Percentiles rank a stretch among this genome's conserved stretches.
Conservation (phyloP, 2,888 invertebrate species). For the Leptopilina drosophilae region DNA sequence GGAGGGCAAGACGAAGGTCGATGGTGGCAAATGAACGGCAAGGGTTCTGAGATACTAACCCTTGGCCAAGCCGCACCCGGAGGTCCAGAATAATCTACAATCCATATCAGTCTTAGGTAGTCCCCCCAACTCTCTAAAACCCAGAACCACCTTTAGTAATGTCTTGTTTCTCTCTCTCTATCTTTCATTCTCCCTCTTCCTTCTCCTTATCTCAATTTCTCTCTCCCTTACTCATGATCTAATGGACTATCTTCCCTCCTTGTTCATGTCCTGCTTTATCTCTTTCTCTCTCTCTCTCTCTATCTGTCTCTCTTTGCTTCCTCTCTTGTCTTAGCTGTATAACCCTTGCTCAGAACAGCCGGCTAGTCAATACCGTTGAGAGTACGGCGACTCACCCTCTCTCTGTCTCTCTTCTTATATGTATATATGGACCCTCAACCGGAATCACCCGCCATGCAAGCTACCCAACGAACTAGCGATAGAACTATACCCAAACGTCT, state of each 20-base stretch:
- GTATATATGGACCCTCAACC: constrained; percentile 61
- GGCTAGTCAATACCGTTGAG: constrained; percentile 73
- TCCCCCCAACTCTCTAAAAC: constrained; percentile 66
- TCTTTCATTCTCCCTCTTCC: constrained; percentile 44
- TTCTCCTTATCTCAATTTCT: constrained; percentile 56
- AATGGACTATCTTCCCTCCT: constrained; percentile 35
- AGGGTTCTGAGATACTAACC: constrained; percentile 62
- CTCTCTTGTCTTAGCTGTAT: constrained; percentile 72
- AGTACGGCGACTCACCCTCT: constrained; percentile 57
- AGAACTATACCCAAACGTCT: constrained; percentile 66
- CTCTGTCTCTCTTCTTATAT: constrained; percentile 62
- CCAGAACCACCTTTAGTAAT: constrained; percentile 70
- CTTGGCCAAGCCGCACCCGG: constrained; percentile 75
- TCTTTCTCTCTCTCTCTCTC: constrained; percentile 51
- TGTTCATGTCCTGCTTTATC: constrained; percentile 48
- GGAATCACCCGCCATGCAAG: constrained; percentile 57
- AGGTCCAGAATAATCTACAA: constrained; percentile 78
- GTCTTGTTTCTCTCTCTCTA: constrained; percentile 51
- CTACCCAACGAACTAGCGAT: constrained; percentile 62
- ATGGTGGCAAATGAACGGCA: constrained; percentile 49
- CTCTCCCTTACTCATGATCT: constrained; percentile 43
- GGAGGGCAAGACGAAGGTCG: constrained; percentile 45
- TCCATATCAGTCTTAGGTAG: constrained; percentile 77
- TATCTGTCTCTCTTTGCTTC: constrained; percentile 40
- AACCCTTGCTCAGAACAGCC: constrained; percentile 70